Percentiles rank a stretch among this genome's conserved stretches.
These are phyloP conservation scores for Malacoraja senta DNA, from an alignment of 2,797 vertebrate genomes.

Conservation along the genomic window DNA sequence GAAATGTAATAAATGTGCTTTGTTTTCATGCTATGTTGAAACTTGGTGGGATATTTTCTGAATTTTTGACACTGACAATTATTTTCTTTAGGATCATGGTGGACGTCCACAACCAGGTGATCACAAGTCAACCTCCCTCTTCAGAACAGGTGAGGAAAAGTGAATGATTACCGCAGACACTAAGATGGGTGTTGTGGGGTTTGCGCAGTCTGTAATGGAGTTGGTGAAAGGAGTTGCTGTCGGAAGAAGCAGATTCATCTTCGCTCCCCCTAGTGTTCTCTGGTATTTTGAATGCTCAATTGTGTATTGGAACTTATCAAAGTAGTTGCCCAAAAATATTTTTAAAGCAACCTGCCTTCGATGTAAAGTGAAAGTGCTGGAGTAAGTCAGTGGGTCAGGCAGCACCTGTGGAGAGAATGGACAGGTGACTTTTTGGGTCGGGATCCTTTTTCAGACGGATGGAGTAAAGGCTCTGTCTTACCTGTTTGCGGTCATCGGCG, in stretches of 20 bases:
- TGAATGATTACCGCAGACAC: background rate
- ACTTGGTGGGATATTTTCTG: background rate
- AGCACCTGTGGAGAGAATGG: too few relatives aligned
- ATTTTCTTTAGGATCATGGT: conserved; percentile 73
- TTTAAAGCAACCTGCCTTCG: too few relatives aligned
- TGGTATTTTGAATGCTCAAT: background rate
- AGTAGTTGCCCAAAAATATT: background rate
- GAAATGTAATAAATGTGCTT: background rate
- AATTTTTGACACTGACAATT: conserved; percentile 40
- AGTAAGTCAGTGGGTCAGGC: too few relatives aligned
- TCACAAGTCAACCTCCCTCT: conserved; percentile 88
- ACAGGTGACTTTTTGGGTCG: too few relatives aligned
- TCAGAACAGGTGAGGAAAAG: conserved; percentile 78
- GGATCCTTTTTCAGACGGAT: too few relatives aligned
- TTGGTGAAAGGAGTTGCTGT: too few relatives aligned
- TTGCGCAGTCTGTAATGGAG: too few relatives aligned
- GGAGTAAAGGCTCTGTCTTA: too few relatives aligned
- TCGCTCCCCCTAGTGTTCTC: too few relatives aligned
- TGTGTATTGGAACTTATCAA: background rate
- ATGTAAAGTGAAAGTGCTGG: background rate
- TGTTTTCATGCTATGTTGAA: background rate
- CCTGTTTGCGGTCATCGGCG: too few relatives aligned
- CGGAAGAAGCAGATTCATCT: too few relatives aligned
- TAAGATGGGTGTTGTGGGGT: too few relatives aligned
- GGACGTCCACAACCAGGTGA: conserved; percentile 91